Evolutionary conservation across 53 echinoderm and acorn worm genomes (phyloP).

Genomic region (Holothuria scabra): DNA sequence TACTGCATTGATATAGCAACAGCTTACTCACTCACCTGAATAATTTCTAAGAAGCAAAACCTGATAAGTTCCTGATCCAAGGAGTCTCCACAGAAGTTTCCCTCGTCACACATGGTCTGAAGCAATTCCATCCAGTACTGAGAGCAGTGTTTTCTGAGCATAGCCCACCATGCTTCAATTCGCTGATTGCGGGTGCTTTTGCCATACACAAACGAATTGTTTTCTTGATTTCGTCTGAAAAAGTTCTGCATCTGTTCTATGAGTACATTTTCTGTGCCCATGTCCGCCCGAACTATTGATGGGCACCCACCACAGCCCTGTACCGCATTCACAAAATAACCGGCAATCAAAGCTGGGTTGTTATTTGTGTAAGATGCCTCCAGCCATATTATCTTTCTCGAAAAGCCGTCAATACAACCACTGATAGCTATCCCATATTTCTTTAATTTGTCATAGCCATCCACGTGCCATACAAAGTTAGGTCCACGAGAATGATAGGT

Average conservation of each 20-base stretch:
- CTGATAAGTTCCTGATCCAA: background rate
- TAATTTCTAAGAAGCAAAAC: slow-evolving; percentile 1
- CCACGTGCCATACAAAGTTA: background rate
- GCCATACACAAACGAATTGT: background rate
- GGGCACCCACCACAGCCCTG: background rate
- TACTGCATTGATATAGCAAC: no score
- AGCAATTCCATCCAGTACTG: slow-evolving; percentile 12
- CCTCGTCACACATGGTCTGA: background rate
- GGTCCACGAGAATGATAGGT: background rate
- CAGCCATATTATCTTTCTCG: background rate
- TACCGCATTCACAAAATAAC: background rate
- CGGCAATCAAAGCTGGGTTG: background rate
- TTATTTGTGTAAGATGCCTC: background rate
- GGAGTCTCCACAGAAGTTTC: background rate
- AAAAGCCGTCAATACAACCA: slow-evolving; percentile 20
- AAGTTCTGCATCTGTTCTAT: background rate
- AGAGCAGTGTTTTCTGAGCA: slow-evolving; percentile 14
- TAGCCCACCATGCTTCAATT: background rate
- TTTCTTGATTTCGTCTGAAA: background rate
- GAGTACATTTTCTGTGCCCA: background rate
- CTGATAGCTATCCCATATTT: background rate
- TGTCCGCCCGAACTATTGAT: slow-evolving; percentile 2
- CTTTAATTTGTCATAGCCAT: background rate
- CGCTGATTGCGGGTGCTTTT: slow-evolving; percentile 10
- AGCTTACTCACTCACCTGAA: slow-evolving; percentile 41